Conservation (phyloP, 2,888 invertebrate species). For the Apocheima hispidaria region DNA sequence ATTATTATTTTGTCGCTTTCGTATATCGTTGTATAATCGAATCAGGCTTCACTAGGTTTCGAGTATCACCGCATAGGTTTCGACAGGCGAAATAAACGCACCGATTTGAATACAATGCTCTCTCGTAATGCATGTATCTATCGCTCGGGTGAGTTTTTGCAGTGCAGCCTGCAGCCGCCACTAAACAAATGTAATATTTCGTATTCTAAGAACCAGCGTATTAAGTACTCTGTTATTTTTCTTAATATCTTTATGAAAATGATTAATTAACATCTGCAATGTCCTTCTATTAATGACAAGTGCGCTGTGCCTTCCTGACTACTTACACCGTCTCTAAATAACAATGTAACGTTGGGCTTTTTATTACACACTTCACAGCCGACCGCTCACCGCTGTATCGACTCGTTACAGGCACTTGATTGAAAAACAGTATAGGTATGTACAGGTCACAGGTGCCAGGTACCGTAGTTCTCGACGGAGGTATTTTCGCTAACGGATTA, state of each 20-base stretch:
- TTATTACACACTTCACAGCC: neutral
- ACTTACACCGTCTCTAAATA: neutral
- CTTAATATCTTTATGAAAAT: too few species aligned
- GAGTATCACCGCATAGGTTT: neutral
- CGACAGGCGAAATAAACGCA: neutral
- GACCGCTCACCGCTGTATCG: neutral
- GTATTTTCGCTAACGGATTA: too few species aligned
- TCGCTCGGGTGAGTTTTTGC: neutral
- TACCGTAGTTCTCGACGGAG: too few species aligned
- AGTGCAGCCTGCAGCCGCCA: too few species aligned
- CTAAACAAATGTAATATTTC: too few species aligned
- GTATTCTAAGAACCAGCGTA: too few species aligned
- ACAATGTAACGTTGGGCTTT: neutral
- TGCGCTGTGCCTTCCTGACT: neutral
- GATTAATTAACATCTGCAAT: neutral
- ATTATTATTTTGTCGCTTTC: too few species aligned
- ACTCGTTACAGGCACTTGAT: neutral
- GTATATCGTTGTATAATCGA: too few species aligned
- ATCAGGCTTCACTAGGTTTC: too few species aligned
- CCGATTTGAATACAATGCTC: neutral
- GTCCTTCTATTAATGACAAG: neutral
- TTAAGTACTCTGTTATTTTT: too few species aligned
- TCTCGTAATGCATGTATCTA: neutral
- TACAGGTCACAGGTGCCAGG: too few species aligned
- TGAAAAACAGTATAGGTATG: neutral